A percentile compares a stretch with the other conserved stretches of the same genome.
Evolutionary conservation across 2,113 vertebrate species (phyloP).

Genomic region (Podiceps cristatus): DNA sequence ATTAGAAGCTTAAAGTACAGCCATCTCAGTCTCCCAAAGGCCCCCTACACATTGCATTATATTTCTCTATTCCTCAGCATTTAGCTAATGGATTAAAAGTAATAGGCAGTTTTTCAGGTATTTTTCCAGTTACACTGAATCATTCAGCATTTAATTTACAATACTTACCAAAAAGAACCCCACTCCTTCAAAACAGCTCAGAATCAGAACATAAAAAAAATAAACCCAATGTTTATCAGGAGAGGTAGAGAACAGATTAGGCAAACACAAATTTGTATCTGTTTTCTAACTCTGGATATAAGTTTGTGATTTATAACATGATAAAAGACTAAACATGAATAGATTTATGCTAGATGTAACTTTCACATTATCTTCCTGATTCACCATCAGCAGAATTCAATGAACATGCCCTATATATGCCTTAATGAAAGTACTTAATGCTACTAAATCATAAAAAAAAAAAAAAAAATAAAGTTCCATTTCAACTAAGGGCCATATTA

Average conservation of each 20-base stretch:
- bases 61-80: background rate
- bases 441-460: background rate
- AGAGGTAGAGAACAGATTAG: background rate
- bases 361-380: background rate
- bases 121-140: background rate
- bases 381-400: background rate
- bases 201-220: background rate
- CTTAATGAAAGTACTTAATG: background rate
- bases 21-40: background rate
- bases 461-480: background rate
- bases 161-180: fast-evolving
- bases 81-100: background rate
- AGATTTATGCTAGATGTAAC: background rate
- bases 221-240: background rate
- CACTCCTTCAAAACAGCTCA: background rate
- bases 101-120: background rate
- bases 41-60: background rate
- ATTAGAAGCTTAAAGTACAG: background rate
- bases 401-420: background rate
- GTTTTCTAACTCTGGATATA: background rate
- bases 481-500: background rate
- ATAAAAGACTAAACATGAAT: background rate
- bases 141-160: background rate
- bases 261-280: background rate
- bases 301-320: background rate